phyloP scores from a whole-genome alignment of 2,113 vertebrate genomes.

The Elachura formosa region DNA sequence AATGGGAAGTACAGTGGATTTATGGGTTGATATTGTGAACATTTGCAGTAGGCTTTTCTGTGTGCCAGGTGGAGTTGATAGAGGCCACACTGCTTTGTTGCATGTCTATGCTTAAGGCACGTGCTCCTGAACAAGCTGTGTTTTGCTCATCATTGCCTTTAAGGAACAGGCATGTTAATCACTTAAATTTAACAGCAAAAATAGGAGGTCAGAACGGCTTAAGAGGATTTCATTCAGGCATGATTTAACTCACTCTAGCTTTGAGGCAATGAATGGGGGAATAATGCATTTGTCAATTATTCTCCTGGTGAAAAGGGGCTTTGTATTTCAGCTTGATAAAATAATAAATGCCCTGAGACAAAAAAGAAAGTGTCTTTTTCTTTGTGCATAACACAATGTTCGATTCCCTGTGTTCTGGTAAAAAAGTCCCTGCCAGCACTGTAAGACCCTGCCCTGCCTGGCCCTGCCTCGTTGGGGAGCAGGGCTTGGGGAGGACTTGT shows the following conservation, averaged over 20 bases:
- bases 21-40: background rate
- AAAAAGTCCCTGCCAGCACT: background rate
- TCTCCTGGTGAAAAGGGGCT: background rate
- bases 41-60: background rate
- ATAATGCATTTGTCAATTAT: constrained; percentile 26
- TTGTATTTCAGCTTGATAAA: constrained; percentile 26
- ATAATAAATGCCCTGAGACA: background rate
- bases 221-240: background rate
- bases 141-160: background rate
- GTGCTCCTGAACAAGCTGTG: background rate
- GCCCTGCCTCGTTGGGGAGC: accelerated
- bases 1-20: background rate
- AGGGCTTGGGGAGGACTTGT: background rate
- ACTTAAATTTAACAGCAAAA: background rate
- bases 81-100: background rate
- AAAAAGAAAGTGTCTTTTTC: background rate
- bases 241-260: background rate
- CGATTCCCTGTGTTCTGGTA: background rate
- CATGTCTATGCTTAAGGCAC: background rate
- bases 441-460: background rate
- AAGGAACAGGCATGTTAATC: background rate
- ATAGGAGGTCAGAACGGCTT: background rate
- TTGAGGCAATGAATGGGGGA: background rate
- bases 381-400: background rate
- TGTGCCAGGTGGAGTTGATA: background rate